Percentiles rank a stretch among this genome's conserved stretches.
phyloP scores from a whole-genome alignment of 1,140 invertebrate genomes.

The Diploscapter pachys region DNA sequence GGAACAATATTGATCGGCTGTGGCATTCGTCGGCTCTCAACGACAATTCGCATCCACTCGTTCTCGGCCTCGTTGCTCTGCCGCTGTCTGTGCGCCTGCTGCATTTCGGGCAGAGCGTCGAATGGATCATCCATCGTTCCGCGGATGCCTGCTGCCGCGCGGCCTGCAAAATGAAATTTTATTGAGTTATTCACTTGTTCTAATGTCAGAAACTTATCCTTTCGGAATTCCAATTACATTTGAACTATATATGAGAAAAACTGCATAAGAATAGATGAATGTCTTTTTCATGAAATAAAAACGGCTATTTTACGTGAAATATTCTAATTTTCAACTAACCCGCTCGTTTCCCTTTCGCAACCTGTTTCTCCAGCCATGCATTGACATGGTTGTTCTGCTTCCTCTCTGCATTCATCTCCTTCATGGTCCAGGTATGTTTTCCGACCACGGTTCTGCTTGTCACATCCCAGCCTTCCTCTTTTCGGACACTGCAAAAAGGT shows the following conservation, averaged over 20 bases:
- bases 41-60: no score
- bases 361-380: slow-evolving; percentile 34
- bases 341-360: slow-evolving; percentile 12
- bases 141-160: slow-evolving; percentile 26
- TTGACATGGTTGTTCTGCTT: slow-evolving; percentile 31
- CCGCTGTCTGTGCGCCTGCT: slow-evolving; percentile 4
- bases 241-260: no score
- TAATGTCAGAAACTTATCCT: not conserved
- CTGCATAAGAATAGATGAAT: no score
- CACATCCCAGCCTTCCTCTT: slow-evolving; percentile 18
- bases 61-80: not conserved
- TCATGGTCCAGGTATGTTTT: slow-evolving; percentile 30
- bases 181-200: not conserved
- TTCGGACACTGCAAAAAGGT: slow-evolving; percentile 15
- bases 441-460: slow-evolving; percentile 34
- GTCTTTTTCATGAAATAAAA: no score
- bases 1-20: no score
- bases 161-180: not conserved
- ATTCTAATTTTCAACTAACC: not conserved
- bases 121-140: slow-evolving; percentile 41
- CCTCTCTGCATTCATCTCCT: slow-evolving; percentile 22
- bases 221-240: no score
- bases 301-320: no score
- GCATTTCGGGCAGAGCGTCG: slow-evolving; percentile 27
- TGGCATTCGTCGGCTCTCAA: no score